Evolutionary conservation across 1,140 invertebrate species (phyloP).

Genomic region (Lutraria rhynchaena): DNA sequence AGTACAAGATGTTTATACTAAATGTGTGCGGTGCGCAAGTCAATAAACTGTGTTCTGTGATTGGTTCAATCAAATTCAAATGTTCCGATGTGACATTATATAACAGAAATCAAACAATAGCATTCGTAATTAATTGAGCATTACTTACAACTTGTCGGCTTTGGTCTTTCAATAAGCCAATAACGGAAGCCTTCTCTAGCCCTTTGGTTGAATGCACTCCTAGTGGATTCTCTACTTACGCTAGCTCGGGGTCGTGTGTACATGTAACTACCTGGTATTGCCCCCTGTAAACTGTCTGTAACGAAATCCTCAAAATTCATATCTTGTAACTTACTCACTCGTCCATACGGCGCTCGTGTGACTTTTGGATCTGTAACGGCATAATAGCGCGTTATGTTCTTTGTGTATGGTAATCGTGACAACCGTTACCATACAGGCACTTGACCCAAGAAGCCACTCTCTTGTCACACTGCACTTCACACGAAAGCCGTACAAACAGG

Average conservation of each 20-base stretch:
- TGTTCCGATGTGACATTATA: background rate
- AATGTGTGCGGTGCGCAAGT: background rate
- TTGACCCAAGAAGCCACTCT: constrained; percentile 28
- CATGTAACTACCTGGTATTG: constrained; percentile 60
- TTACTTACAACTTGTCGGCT: constrained; percentile 77
- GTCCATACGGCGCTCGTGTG: constrained; percentile 43
- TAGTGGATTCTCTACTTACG: constrained; percentile 53
- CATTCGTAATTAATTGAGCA: background rate
- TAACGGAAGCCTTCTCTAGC: constrained; percentile 77
- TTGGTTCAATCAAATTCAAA: background rate
- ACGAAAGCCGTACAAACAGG: constrained; percentile 39
- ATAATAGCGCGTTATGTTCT: background rate
- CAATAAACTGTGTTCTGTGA: background rate
- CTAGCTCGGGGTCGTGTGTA: constrained; percentile 56
- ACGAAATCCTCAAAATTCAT: constrained; percentile 64
- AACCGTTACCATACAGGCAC: background rate
- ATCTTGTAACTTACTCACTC: constrained; percentile 33
- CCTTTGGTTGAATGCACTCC: constrained; percentile 70
- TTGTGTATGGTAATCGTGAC: background rate
- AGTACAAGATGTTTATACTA: background rate
- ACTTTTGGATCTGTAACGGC: constrained; percentile 44
- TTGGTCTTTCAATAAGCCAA: constrained; percentile 77
- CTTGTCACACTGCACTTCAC: constrained; percentile 27
- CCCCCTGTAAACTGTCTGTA: constrained; percentile 61
- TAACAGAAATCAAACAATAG: background rate